These are phyloP conservation scores for Oligia fasciuncula DNA, from an alignment of 2,888 invertebrate species.

Conservation along the genomic window DNA sequence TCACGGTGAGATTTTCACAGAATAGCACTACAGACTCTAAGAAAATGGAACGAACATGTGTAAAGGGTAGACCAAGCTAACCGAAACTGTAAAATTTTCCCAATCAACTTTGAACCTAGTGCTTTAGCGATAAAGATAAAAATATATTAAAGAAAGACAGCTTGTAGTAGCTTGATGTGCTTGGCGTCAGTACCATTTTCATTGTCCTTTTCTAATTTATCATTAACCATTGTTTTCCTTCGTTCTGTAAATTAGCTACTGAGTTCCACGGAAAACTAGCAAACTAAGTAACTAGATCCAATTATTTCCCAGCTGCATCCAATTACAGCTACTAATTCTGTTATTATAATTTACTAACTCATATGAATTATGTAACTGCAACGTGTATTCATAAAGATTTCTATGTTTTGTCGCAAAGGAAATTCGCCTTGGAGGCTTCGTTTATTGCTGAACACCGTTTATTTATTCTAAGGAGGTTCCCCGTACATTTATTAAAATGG, in stretches of 20 bases:
- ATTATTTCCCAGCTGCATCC: constrained; percentile 36
- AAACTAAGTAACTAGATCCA: constrained; percentile 22
- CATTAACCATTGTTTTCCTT: neutral
- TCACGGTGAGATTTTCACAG: too few species aligned
- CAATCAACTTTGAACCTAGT: too few species aligned
- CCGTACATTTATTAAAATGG: constrained; percentile 88
- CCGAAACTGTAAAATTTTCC: too few species aligned
- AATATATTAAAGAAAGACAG: too few species aligned
- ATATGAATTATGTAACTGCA: constrained; percentile 61
- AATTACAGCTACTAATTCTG: constrained; percentile 47
- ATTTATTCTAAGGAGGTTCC: constrained; percentile 84
- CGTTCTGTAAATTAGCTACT: constrained; percentile 1
- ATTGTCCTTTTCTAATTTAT: neutral
- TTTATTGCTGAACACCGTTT: constrained; percentile 80
- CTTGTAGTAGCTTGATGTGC: too few species aligned
- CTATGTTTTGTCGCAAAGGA: constrained; percentile 68
- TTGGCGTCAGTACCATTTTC: too few species aligned
- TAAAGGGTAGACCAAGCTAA: too few species aligned
- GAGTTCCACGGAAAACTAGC: constrained; percentile 13
- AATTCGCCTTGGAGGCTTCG: constrained; percentile 58
- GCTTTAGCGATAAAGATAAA: too few species aligned
- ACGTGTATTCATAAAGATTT: constrained; percentile 75
- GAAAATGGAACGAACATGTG: too few species aligned
- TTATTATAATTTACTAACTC: constrained; percentile 48
- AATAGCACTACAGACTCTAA: too few species aligned